phyloP scores from a whole-genome alignment of 2,888 invertebrate genomes.

The Calliopum simillimum region DNA sequence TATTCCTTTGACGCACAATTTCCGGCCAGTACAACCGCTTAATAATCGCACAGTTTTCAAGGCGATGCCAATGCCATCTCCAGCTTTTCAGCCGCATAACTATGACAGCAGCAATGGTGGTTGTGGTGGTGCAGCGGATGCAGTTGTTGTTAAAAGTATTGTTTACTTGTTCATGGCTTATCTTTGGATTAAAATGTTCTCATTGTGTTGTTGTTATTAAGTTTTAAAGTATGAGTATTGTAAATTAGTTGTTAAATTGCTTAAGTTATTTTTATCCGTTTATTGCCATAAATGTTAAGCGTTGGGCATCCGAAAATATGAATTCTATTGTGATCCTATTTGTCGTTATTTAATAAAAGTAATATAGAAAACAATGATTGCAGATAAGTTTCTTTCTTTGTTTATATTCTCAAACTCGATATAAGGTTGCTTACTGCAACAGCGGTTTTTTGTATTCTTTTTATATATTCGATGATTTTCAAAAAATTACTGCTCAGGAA shows the following conservation, averaged over 20 bases:
- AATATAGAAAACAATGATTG: too few relatives aligned
- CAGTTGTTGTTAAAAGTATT: not conserved
- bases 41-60: slow-evolving; percentile 74
- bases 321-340: not conserved
- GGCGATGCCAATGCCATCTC: slow-evolving; percentile 7
- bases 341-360: not conserved
- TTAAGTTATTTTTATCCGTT: not conserved
- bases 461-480: too few relatives aligned
- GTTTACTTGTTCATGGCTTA: slow-evolving; percentile 3
- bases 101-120: not conserved
- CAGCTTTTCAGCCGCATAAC: not conserved
- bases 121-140: not conserved
- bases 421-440: too few relatives aligned
- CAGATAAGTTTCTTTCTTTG: too few relatives aligned
- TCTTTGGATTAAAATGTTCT: slow-evolving; percentile 32
- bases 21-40: slow-evolving; percentile 83
- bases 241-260: not conserved
- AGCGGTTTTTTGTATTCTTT: too few relatives aligned
- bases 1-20: slow-evolving; percentile 78
- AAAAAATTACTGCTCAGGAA: too few relatives aligned
- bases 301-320: too few relatives aligned
- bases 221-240: not conserved
- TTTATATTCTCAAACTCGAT: too few relatives aligned
- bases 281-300: not conserved
- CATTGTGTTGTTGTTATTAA: slow-evolving; percentile 17